Conservation (phyloP, 2,888 invertebrate genomes). For the Vesta saturnalis region DNA sequence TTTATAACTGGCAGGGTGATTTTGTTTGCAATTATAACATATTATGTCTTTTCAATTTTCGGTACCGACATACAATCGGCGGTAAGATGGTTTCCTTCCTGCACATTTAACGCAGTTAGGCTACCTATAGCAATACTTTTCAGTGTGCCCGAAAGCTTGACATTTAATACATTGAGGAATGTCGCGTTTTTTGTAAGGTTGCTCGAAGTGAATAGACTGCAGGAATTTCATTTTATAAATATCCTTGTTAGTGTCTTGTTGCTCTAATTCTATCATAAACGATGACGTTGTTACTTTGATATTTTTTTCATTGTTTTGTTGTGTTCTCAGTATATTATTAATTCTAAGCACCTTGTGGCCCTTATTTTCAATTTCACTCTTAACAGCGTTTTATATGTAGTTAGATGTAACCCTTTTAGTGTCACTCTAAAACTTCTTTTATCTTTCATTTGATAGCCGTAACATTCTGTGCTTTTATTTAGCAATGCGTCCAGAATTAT, state of each 20-base stretch:
- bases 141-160: too few species aligned
- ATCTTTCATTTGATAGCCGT: background rate
- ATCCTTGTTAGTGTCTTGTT: too few species aligned
- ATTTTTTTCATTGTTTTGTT: background rate
- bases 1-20: too few species aligned
- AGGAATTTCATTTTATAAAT: conserved; percentile 14
- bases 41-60: background rate
- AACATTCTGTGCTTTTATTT: background rate
- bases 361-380: conserved; percentile 17
- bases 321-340: background rate
- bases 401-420: conserved; percentile 21
- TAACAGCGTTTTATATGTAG: conserved; percentile 30
- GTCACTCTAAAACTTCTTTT: background rate
- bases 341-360: conserved; percentile 15
- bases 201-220: background rate
- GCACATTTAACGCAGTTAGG: background rate
- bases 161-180: conserved; percentile 14
- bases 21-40: background rate
- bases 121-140: conserved; percentile 11
- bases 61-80: too few species aligned
- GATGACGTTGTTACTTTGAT: background rate
- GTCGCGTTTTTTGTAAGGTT: conserved; percentile 10
- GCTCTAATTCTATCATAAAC: conserved; percentile 11
- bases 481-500: too few species aligned
- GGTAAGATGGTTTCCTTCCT: too few species aligned